Base-by-base conservation (phyloP, 2,797 vertebrate genomes). In the Crypturellus tataupa region DNA sequence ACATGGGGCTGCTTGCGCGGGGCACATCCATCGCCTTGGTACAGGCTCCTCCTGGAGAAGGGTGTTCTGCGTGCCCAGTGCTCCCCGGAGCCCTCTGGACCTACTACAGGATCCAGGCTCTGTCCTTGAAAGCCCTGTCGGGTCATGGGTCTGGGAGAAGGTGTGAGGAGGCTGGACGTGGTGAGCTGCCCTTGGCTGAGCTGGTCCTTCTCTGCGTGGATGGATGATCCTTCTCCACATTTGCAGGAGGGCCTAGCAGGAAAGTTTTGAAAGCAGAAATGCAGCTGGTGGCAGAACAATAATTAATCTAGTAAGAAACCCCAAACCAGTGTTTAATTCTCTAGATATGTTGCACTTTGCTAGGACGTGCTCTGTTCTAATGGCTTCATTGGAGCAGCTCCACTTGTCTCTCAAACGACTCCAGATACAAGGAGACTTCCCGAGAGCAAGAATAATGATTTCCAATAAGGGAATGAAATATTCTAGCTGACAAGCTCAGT, bases 391-490 rank as follows among this genome's bases (percentile, higher is more conserved):
- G 53, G 31, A 87, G 58, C 64, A 44, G 42, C 73, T 91, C 39
- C 56, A 27, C 88, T 94, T 93, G 73, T 58, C 90, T 89, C 87
- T 55, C 77, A 94, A 92, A 71, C 56, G 31, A 18, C 79, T 90
- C 75, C 64, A 53, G 94, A 88, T 29, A 88, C 17, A 53, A 72
- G 33, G 56, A 75, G 55, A 53, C 78, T 91, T 95, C 67, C 83
- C 35, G 87, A 89, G 80, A 89, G 69, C 25, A 59, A 84, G 77
- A 89, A 18, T 90, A 93, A 89, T 87, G 91, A 95, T 95, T 94
- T 95, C 87, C 92, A 95, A 87, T 95, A 95, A 80, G 18, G 71
- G 73, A 81, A 80, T 92, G 82, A 96, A 96, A 81, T 97, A 91
- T 87, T 95, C 81, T 12, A 79, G 87, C 91, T 93, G 91, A 79